These are phyloP conservation scores for Atrichornis clamosus DNA, from an alignment of 2,113 vertebrate genomes.

Conservation along the genomic window DNA sequence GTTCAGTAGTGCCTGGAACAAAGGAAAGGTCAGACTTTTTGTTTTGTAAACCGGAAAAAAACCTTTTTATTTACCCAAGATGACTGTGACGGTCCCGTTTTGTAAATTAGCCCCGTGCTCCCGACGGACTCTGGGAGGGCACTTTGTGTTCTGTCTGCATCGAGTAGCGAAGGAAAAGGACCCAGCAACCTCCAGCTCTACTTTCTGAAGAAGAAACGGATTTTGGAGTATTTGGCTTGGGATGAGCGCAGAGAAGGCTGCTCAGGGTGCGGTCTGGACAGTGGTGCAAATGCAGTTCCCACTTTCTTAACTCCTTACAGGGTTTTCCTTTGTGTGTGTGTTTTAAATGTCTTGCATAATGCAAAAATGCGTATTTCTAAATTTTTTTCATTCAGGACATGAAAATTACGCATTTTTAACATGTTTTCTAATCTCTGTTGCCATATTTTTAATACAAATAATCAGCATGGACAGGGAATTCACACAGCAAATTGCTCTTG, in stretches of 20 bases:
- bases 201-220: neutral
- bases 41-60: constrained; percentile 19
- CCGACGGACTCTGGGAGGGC: neutral
- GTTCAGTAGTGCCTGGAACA: constrained; percentile 65
- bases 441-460: constrained; percentile 58
- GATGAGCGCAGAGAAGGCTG: neutral
- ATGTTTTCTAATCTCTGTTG: constrained; percentile 63
- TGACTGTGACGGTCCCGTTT: neutral
- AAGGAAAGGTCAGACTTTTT: neutral
- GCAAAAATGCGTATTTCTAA: constrained; percentile 31
- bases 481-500: neutral
- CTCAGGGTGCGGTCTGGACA: neutral
- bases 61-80: constrained; percentile 31
- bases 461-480: neutral
- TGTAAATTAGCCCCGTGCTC: neutral
- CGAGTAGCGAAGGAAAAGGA: neutral
- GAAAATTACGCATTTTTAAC: constrained; percentile 44
- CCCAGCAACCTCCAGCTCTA: neutral
- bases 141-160: neutral
- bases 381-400: constrained; percentile 36
- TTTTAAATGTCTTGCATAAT: constrained; percentile 6
- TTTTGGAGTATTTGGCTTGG: neutral
- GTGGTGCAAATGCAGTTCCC: neutral
- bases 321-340: neutral
- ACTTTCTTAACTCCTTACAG: constrained; percentile 1